Evolutionary conservation across 2,888 invertebrate genomes (phyloP).

Genomic region (Lymantria monacha): DNA sequence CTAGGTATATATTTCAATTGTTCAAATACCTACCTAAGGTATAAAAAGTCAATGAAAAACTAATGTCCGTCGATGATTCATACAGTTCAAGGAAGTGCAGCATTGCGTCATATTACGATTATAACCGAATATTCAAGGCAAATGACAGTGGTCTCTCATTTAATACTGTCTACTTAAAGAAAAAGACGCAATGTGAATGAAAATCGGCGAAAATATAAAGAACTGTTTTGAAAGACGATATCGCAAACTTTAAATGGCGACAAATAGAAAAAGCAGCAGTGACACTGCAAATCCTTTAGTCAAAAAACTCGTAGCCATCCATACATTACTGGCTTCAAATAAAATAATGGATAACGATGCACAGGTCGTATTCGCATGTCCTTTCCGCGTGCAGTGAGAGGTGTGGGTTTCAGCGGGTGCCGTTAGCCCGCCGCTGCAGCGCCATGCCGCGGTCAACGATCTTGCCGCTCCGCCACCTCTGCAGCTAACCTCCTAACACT

Average conservation of each 20-base stretch:
- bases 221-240: background rate
- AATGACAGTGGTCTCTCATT: background rate
- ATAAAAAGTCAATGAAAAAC: background rate
- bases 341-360: slow-evolving; percentile 14
- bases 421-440: slow-evolving; percentile 50
- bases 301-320: background rate
- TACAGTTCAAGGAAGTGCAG: slow-evolving; percentile 38
- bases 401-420: slow-evolving; percentile 55
- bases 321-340: slow-evolving; percentile 2
- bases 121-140: slow-evolving; percentile 3
- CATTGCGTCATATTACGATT: slow-evolving; percentile 15
- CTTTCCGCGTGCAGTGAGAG: slow-evolving; percentile 41
- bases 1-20: background rate
- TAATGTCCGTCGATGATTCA: slow-evolving; percentile 15
- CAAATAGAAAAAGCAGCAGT: background rate
- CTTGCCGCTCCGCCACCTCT: slow-evolving; percentile 68
- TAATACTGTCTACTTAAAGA: background rate
- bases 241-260: background rate
- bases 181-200: too few relatives aligned
- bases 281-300: background rate
- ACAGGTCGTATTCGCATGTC: slow-evolving; percentile 24
- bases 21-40: background rate
- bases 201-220: background rate
- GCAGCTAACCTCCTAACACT: slow-evolving; percentile 34
- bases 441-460: slow-evolving; percentile 63